Base-by-base conservation (phyloP, 2,113 vertebrate species). In the Myiopsitta monachus region DNA sequence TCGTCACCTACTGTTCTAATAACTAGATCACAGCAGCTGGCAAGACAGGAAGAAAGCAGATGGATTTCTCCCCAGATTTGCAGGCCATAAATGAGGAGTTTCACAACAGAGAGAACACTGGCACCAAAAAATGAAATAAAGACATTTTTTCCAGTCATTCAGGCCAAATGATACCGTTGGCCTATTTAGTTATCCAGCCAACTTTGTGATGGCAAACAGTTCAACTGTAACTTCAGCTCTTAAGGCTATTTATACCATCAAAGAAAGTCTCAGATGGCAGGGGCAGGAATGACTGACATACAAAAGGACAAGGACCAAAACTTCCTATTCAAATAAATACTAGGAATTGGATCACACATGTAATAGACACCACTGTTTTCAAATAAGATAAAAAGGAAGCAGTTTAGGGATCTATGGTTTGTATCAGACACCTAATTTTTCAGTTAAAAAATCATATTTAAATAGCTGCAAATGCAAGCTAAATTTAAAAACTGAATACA, bases 11-110 rank as follows among this genome's bases (percentile, higher is more conserved):
- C 69, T 92, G 70, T 73, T 91, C 66, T 77, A 92, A 85, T 72
- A 80, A 73, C 21, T 54, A 85, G 59, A 93, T 66, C 52, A n/a
- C 41, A 82, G n/a, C 27, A 21, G 57, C 70, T 95, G 44, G 62
- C 33, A 88, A 77, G 16, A 93, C 28, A 91, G 52, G 59, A 94
- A 82, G 43, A 83, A 83, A 88, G 38, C 81, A 94, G 84, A 95
- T 57, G 27, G 78, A 89, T 62, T 82, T 54, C 52, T 91, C 87
- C 67, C 47, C 84, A 94, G 67, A 89, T 87, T 62, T 66, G 7
- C 19, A 80, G 75, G 54, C 44, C 68, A 64, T 82, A 82, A 82
- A 87, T 44, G 78, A 94, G 41, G 30, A 90, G 44, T 54, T 95
- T 28, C 41, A 82, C 78, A 85, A 69, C 1, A 92, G 26, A 89